These are phyloP conservation scores for Cryptotermes secundus DNA, from an alignment of 1,140 invertebrate genomes.

Conservation along the genomic window DNA sequence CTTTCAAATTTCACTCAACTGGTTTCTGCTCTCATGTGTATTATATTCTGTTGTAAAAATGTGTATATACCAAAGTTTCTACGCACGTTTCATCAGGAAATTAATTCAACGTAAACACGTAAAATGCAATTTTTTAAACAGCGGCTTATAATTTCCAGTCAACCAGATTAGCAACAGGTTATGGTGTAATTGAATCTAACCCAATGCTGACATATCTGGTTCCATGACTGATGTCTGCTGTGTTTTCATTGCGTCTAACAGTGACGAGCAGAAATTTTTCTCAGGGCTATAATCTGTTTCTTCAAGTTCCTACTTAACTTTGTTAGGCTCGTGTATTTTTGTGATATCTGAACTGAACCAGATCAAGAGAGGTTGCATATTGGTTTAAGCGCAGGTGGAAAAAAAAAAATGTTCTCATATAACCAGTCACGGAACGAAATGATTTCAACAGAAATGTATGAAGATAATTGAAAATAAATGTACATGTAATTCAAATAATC, in stretches of 20 bases:
- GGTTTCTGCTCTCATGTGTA: background rate
- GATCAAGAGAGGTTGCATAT: too few relatives aligned
- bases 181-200: background rate
- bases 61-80: too few relatives aligned
- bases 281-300: background rate
- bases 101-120: background rate
- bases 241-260: background rate
- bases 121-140: background rate
- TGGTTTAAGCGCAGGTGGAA: too few relatives aligned
- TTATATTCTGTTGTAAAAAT: background rate
- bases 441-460: background rate
- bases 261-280: background rate
- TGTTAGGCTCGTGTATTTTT: background rate
- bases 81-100: too few relatives aligned
- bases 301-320: background rate
- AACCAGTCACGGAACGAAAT: background rate
- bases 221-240: background rate
- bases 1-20: background rate
- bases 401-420: too few relatives aligned
- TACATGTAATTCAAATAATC: too few relatives aligned
- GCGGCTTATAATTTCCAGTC: too few relatives aligned
- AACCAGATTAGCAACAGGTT: too few relatives aligned
- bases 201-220: background rate
- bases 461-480: background rate
- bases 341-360: background rate